phyloP scores from a whole-genome alignment of 2,797 vertebrate genomes.

The Sternarchorhynchus goeldii region DNA sequence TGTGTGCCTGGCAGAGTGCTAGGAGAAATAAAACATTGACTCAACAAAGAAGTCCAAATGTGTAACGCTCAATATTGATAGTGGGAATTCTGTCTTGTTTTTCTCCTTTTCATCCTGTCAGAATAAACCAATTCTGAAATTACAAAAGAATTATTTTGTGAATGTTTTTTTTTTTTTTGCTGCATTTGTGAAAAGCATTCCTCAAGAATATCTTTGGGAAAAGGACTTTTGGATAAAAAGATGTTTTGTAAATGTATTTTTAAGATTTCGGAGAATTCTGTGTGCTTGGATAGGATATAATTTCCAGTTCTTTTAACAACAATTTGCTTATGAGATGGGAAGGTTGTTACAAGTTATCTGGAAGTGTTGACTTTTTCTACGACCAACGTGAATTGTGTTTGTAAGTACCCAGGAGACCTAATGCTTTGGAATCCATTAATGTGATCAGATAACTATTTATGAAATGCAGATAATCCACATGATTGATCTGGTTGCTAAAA shows the following conservation, averaged over 20 bases:
- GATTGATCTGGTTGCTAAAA: constrained; percentile 61
- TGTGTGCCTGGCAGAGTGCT: neutral
- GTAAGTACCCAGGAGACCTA: constrained; percentile 63
- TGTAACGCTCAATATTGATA: constrained; percentile 7
- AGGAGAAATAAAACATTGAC: neutral
- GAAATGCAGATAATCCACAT: constrained; percentile 69
- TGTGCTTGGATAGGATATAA: neutral
- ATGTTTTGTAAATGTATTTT: neutral
- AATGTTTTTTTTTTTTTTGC: too few species aligned
- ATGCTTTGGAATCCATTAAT: constrained; percentile 65
- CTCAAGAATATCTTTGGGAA: neutral
- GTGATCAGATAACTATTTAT: constrained; percentile 68
- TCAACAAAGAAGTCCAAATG: constrained; percentile 13
- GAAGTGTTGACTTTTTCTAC: constrained; percentile 37
- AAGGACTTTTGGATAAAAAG: neutral
- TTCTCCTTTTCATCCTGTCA: neutral
- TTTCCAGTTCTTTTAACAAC: neutral
- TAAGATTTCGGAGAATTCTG: neutral
- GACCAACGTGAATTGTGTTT: constrained; percentile 53
- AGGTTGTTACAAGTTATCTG: constrained; percentile 15
- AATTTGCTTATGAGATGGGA: constrained; percentile 17
- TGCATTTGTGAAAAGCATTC: neutral
- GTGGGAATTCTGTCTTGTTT: neutral
- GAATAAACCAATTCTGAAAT: too few species aligned
- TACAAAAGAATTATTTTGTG: too few species aligned